These are phyloP conservation scores for Melanotaenia pygmaea DNA, from an alignment of 2,797 vertebrate genomes.

Conservation along the genomic window DNA sequence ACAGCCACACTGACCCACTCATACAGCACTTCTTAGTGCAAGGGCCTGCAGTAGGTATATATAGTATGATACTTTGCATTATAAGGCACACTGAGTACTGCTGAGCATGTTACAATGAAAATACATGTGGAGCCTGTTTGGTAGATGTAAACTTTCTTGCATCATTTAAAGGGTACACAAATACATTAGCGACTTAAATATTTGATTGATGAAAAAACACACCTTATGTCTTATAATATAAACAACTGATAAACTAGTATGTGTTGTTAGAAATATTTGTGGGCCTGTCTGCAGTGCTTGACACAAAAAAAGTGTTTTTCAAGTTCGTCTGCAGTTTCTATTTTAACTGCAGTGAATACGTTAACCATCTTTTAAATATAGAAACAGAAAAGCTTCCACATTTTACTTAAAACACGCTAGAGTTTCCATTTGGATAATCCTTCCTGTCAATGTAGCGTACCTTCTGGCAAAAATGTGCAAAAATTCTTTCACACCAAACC, in stretches of 20 bases:
- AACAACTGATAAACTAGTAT: too few species aligned
- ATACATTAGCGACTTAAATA: too few species aligned
- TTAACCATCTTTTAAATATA: neutral
- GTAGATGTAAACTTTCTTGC: neutral
- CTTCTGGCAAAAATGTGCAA: conserved; percentile 26
- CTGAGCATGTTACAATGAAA: neutral
- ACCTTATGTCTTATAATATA: too few species aligned
- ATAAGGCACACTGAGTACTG: neutral
- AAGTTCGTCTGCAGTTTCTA: neutral
- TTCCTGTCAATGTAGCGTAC: conserved; percentile 4
- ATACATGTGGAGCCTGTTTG: neutral
- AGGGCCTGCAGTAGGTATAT: too few species aligned
- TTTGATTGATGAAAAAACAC: too few species aligned
- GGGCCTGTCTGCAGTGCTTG: neutral
- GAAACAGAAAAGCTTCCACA: neutral
- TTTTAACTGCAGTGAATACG: conserved; percentile 3
- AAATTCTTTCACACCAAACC: conserved; percentile 25
- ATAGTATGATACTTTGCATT: too few species aligned
- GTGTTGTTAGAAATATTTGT: too few species aligned
- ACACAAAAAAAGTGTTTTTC: neutral
- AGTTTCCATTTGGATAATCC: conserved; percentile 16
- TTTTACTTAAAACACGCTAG: conserved; percentile 8
- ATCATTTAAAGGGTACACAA: too few species aligned
- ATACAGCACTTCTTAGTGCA: too few species aligned
- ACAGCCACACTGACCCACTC: too few species aligned